These are phyloP conservation scores for Plagodis dolabraria DNA, from an alignment of 2,888 invertebrate genomes.

Conservation along the genomic window DNA sequence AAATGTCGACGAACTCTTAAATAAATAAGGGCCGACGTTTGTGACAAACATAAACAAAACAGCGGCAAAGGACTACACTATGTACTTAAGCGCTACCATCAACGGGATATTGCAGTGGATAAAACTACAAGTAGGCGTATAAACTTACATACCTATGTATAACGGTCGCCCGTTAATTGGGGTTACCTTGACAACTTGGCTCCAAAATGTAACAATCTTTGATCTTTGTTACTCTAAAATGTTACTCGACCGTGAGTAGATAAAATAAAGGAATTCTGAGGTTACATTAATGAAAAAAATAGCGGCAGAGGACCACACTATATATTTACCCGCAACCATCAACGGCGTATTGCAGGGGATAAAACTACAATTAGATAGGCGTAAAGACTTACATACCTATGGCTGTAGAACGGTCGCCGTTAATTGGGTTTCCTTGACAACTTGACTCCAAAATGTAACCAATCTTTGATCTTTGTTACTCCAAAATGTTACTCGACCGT, in stretches of 20 bases:
- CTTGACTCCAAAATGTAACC: no score
- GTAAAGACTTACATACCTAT: not conserved
- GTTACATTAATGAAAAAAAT: constrained; percentile 45
- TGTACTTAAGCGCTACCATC: constrained; percentile 24
- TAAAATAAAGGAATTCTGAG: no score
- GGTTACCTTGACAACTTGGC: no score
- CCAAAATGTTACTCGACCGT: no score
- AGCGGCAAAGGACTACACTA: constrained; percentile 50
- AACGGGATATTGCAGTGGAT: constrained; percentile 14
- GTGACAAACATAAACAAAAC: constrained; percentile 69
- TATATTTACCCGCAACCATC: constrained; percentile 23
- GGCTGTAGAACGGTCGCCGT: no score
- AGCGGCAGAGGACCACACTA: constrained; percentile 50
- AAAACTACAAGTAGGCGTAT: not conserved
- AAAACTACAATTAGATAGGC: constrained; percentile 1
- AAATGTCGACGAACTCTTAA: constrained; percentile 68
- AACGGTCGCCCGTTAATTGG: no score
- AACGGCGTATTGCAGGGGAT: constrained; percentile 13
- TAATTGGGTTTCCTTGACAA: no score
- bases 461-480: no score
- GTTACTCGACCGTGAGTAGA: no score
- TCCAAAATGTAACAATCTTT: no score
- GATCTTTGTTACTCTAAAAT: no score
- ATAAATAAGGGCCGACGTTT: constrained; percentile 74
- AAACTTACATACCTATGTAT: not conserved